phyloP scores from a whole-genome alignment of 1,140 invertebrate genomes.

The Drosophila aff. region DNA sequence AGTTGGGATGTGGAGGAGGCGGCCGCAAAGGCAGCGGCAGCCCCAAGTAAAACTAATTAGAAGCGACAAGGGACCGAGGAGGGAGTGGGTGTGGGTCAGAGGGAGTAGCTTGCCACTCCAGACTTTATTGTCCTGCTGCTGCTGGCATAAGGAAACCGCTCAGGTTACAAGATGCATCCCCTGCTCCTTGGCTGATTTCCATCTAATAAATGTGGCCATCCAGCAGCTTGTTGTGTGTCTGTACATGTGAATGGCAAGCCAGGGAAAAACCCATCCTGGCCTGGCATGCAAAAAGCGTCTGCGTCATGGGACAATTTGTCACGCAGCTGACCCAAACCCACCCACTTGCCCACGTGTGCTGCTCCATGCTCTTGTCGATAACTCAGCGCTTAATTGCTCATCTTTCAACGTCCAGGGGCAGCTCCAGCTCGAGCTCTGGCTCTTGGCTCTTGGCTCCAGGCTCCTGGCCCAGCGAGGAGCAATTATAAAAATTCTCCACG shows the following conservation, averaged over 20 bases:
- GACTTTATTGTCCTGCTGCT: constrained; percentile 5
- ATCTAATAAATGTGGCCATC: constrained; percentile 70
- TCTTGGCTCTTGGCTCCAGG: background rate
- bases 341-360: constrained; percentile 4
- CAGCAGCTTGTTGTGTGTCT: constrained; percentile 23
- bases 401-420: constrained; percentile 70
- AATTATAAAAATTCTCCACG: constrained; percentile 59
- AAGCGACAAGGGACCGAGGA: constrained; percentile 31
- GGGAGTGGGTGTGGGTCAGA: background rate
- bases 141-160: constrained; percentile 16
- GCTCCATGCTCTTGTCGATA: constrained; percentile 66
- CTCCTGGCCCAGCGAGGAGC: constrained; percentile 35
- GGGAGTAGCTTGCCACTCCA: background rate
- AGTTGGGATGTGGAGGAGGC: constrained; percentile 49
- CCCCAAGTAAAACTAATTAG: constrained; percentile 73
- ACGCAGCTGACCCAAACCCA: constrained; percentile 44
- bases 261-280: constrained; percentile 14
- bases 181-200: constrained; percentile 40
- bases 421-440: background rate
- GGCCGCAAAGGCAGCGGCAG: background rate
- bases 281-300: constrained; percentile 51
- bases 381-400: constrained; percentile 81
- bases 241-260: constrained; percentile 5
- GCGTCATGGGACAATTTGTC: constrained; percentile 75
- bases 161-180: constrained; percentile 20